Base-by-base conservation (phyloP, 2,888 invertebrate genomes). In the Papilio protenor region DNA sequence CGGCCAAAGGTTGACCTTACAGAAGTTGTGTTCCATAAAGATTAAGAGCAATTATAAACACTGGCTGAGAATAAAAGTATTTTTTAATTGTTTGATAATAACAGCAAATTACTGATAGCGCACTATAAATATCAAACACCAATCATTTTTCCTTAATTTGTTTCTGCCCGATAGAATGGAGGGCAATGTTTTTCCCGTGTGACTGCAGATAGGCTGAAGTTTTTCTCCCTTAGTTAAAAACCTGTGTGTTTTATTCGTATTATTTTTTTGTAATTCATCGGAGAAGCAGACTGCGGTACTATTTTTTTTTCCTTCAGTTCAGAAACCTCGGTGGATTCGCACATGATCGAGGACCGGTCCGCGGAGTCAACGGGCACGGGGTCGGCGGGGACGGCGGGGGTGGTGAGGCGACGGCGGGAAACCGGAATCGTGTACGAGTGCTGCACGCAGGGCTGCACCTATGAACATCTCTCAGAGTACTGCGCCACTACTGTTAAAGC, bases 341-440 rank as follows among this genome's bases (percentile, higher is more conserved):
- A 95, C 85, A 89, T 92, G 89, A 94, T 94, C 81, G 92, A 90
- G 80, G 92, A 92, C 85, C 90, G 93, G 73, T 94, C 92, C 69
- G 93, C 90, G 75, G 92, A 92, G 85, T 83, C 81, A 80, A 92
- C 90, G 72, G 92, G 91, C 85, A 82, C 81, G 80, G 85, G 84
- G 76, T 84, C 83, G 79, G 82, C 85, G 80, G 83, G 84, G 79
- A 81, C 82, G 79, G 83, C 86, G 79, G 81, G 84, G 79, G 81
- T 83, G 77, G 84, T 76, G 69, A 85, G 94, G 77, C 89, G 91
- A 80, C 90, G 88, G 84, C 87, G 94, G 80, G 89, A 92, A 77
- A 85, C 89, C 59, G 93, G 94, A 79, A 94, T 94, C 80, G 94
- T 92, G 52, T 94, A 94, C 81, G 91, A 94, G 83, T 94, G 94